Conservation (phyloP, 2,113 vertebrate genomes). For the Gymnarchus niloticus region DNA sequence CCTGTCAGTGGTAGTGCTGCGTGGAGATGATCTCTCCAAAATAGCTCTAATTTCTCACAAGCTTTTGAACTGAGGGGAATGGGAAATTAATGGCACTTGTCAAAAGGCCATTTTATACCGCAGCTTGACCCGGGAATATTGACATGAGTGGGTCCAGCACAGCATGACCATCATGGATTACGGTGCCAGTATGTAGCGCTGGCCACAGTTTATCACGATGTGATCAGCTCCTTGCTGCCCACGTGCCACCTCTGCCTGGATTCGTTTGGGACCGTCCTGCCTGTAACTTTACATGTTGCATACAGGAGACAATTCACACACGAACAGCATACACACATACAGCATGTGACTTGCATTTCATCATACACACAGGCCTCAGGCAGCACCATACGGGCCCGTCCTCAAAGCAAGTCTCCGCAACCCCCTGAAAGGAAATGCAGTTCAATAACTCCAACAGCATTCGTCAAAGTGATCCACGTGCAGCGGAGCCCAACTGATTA, state of each 20-base stretch:
- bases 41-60: not conserved
- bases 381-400: no score
- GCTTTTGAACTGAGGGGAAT: not conserved
- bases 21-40: not conserved
- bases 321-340: not conserved
- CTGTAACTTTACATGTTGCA: not conserved
- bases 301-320: not conserved
- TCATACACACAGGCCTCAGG: not conserved
- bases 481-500: slow-evolving; percentile 11
- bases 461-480: not conserved
- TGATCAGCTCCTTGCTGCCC: not conserved
- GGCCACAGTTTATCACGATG: not conserved
- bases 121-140: not conserved
- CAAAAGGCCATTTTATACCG: not conserved
- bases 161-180: not conserved
- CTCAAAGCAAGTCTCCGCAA: not conserved
- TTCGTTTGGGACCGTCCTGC: not conserved
- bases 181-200: not conserved
- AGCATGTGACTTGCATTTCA: no score
- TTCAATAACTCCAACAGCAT: not conserved
- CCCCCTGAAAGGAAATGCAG: not conserved
- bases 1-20: not conserved
- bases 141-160: not conserved
- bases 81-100: not conserved
- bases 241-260: not conserved